These are phyloP conservation scores for Potamilus streckersoni DNA, from an alignment of 1,140 invertebrate genomes.

Conservation along the genomic window DNA sequence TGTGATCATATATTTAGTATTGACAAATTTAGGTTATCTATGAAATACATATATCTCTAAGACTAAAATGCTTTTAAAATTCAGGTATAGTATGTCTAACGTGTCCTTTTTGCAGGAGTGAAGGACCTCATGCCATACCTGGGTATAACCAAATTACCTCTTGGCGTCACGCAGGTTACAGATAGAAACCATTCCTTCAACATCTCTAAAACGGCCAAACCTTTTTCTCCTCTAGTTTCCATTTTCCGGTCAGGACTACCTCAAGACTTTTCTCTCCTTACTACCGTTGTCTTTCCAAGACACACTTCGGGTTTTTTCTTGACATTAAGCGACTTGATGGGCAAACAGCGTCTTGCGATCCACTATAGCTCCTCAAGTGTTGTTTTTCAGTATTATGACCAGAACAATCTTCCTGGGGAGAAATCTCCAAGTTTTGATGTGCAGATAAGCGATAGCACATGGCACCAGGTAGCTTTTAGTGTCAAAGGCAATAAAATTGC, in stretches of 20 bases:
- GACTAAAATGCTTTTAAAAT: not conserved
- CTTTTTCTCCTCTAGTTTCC: conserved; percentile 42
- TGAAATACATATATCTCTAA: too few species aligned
- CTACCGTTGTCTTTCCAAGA: conserved; percentile 38
- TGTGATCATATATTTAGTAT: too few species aligned
- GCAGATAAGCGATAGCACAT: conserved; percentile 37
- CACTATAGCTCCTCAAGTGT: conserved; percentile 25
- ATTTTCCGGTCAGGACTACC: conserved; percentile 51
- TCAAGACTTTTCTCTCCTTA: conserved; percentile 51
- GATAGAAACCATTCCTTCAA: conserved; percentile 41
- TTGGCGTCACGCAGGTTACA: conserved; percentile 39
- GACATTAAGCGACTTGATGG: conserved; percentile 55
- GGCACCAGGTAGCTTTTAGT: conserved; percentile 54
- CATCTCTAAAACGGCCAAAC: conserved; percentile 47
- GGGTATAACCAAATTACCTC: conserved; percentile 43
- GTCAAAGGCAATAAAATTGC: conserved; percentile 39
- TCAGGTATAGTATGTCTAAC: conserved; percentile 4
- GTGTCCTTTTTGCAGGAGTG: conserved; percentile 34
- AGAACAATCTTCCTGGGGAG: conserved; percentile 28
- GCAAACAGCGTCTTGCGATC: conserved; percentile 48
- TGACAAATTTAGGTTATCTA: too few species aligned
- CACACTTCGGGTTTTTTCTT: conserved; percentile 51
- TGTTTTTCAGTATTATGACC: conserved; percentile 38
- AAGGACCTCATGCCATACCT: conserved; percentile 45
- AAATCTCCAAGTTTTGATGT: conserved; percentile 44